Percentiles rank a stretch among this genome's conserved stretches.
Evolutionary conservation across 2,888 invertebrate species (phyloP).

Genomic region (Halictus ligatus): DNA sequence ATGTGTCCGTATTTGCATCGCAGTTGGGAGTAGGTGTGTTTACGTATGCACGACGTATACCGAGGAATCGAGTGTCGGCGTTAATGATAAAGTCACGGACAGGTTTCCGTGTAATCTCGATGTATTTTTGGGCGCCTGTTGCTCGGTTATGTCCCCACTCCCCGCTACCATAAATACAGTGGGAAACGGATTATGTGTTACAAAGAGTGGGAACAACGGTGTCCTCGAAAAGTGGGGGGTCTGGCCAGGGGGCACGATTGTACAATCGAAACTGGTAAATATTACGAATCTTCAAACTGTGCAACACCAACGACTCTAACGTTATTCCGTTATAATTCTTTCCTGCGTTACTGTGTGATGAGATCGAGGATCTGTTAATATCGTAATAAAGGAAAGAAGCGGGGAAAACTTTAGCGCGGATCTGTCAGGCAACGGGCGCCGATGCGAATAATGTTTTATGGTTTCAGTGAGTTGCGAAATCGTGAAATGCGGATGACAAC

Average conservation of each 20-base stretch:
- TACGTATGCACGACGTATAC: slow-evolving; percentile 30
- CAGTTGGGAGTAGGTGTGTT: slow-evolving; percentile 14
- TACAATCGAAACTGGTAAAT: not conserved
- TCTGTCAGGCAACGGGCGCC: not conserved
- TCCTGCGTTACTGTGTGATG: not conserved
- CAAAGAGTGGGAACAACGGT: not conserved
- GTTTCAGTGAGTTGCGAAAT: not conserved
- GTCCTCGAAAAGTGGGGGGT: not conserved
- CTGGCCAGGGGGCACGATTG: too few species aligned
- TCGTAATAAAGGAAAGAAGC: not conserved
- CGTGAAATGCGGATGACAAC: slow-evolving; percentile 1
- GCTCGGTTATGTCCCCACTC: slow-evolving; percentile 12
- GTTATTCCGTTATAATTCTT: not conserved
- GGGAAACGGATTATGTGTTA: not conserved
- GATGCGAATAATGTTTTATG: not conserved
- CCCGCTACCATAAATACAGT: not conserved
- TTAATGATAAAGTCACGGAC: not conserved
- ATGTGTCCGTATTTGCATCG: slow-evolving; percentile 13
- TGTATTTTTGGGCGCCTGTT: slow-evolving; percentile 36
- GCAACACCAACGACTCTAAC: not conserved
- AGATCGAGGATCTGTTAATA: not conserved
- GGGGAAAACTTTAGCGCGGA: not conserved
- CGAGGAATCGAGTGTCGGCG: not conserved
- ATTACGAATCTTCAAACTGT: not conserved
- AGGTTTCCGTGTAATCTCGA: not conserved